These are phyloP conservation scores for Hafferia zeledoni DNA, from an alignment of 2,797 vertebrate species.

Conservation along the genomic window DNA sequence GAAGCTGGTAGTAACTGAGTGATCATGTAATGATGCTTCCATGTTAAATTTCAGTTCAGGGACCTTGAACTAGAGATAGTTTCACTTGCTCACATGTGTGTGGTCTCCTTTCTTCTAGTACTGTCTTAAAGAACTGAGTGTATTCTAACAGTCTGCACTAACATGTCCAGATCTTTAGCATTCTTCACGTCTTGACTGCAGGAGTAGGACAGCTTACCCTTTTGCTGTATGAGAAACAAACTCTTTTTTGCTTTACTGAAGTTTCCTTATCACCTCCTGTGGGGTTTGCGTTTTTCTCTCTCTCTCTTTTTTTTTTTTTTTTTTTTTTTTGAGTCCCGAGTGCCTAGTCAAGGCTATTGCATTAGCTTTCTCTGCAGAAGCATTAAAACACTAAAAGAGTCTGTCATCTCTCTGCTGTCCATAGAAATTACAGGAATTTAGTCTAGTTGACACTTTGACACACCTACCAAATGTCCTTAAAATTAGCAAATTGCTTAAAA, in stretches of 20 bases:
- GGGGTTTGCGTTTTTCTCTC: too few species aligned
- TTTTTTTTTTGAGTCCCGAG: accelerated
- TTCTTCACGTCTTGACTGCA: background rate
- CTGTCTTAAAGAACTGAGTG: background rate
- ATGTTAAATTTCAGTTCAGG: background rate
- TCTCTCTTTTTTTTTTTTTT: too few species aligned
- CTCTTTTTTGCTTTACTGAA: background rate
- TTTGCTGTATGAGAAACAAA: background rate
- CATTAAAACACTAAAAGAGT: background rate
- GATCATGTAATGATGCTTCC: background rate
- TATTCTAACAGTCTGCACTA: background rate
- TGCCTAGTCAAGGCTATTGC: background rate
- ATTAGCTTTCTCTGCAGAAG: background rate
- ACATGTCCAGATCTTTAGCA: accelerated
- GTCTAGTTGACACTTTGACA: background rate
- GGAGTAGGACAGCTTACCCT: background rate
- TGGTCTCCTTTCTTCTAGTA: background rate
- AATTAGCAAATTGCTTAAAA: background rate
- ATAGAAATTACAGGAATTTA: background rate
- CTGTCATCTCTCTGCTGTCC: background rate
- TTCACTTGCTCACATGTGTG: background rate
- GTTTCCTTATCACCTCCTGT: background rate
- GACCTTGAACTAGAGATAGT: background rate
- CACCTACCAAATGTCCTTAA: background rate
- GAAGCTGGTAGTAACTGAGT: background rate